Base-by-base conservation (phyloP, 2,113 vertebrate genomes). In the Lathamus discolor region DNA sequence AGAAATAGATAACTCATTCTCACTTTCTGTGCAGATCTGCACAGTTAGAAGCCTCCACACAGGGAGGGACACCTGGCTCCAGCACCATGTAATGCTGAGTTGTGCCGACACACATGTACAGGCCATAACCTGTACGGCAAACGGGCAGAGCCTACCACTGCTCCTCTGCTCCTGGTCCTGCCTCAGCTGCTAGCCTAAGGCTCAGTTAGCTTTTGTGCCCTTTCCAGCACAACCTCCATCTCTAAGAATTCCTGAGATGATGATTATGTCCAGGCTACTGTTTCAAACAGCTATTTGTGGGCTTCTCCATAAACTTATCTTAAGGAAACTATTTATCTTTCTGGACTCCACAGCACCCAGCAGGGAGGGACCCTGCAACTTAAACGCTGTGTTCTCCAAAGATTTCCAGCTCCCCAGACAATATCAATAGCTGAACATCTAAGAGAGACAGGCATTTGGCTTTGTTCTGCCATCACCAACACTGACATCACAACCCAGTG, bases 81-180 rank as follows among this genome's bases (percentile, higher is more conserved):
- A 82, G 18, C 1, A 2, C 3, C 31, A 37, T 0, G 1, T 10
- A 31, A 5, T 2, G 11, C 9, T 1, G 0, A n/a, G 5, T 1
- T 2, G 24, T 2, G 10, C 24, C 35, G 39, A 9, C 3, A 1
- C 12, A 33, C 0, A 1, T 20, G 43, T 13, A 3, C 0, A 0
- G 29, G 27, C 31, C 22, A 5, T 25, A 29, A 9, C 23, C 24
- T 20, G 4, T 6, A 23, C 0, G 5, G 16, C 17, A 17, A 57
- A 28, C 0, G 0, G 35, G 14, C 35, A 46, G 49, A 67, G 24
- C 2, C 4, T 35, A 6, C 28, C 7, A 1, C 28, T 54, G 17
- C 43, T 72, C 31, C 28, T 52, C 37, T 17, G 31, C 0, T 22
- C 39, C 13, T 17, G 13, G 29, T n/a, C 31, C 70, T 49, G 23